These are phyloP conservation scores for Rachycentron canadum DNA, from an alignment of 2,797 vertebrate genomes.

Conservation along the genomic window DNA sequence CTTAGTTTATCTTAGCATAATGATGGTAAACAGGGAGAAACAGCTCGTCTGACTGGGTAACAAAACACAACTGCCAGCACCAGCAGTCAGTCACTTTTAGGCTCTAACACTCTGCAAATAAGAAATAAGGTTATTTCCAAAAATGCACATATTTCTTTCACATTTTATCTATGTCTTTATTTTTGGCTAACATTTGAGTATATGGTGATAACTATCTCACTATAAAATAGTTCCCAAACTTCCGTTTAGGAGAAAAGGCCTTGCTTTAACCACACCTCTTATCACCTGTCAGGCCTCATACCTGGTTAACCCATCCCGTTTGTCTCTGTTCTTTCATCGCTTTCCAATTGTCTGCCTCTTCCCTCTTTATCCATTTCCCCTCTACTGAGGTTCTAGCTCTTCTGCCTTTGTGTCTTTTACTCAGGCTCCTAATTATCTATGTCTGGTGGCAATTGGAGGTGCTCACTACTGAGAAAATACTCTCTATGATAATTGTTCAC, in stretches of 20 bases:
- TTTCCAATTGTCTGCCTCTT: not conserved
- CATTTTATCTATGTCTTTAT: no score
- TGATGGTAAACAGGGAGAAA: not conserved
- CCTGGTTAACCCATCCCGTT: not conserved
- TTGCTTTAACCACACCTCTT: slow-evolving; percentile 15
- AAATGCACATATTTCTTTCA: no score
- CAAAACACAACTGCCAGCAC: slow-evolving; percentile 1
- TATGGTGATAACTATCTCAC: not conserved
- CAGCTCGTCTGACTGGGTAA: not conserved
- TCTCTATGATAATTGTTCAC: not conserved
- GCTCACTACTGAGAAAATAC: slow-evolving; percentile 1
- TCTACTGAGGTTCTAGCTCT: not conserved
- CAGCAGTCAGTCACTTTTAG: not conserved
- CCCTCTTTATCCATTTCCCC: slow-evolving; percentile 3
- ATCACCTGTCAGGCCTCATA: not conserved
- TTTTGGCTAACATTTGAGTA: not conserved
- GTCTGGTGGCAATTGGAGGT: slow-evolving; percentile 1
- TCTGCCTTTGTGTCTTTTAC: not conserved
- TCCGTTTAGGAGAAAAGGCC: not conserved
- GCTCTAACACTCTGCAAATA: not conserved
- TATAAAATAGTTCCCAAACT: not conserved
- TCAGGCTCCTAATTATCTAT: not conserved
- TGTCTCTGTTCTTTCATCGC: not conserved
- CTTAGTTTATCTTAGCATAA: not conserved
- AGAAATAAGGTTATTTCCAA: no score